Evolutionary conservation across 2,888 invertebrate species (phyloP).

Genomic region (Dilophus febrilis): DNA sequence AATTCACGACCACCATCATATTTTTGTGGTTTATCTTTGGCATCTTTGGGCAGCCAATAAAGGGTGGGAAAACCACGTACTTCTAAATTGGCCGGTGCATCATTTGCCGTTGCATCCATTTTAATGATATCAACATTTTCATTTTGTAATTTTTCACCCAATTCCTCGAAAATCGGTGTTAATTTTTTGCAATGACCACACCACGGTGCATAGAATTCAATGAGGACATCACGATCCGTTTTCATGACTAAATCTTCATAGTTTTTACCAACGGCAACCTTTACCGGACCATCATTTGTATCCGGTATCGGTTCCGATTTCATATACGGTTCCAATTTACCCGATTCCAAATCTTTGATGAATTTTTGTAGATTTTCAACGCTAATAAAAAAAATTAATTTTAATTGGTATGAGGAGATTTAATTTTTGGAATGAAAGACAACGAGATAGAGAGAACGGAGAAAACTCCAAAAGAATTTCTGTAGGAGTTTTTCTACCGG

Average conservation of each 20-base stretch:
- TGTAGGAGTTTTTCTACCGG: too few relatives aligned
- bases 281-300: conserved; percentile 64
- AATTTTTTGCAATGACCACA: conserved; percentile 98
- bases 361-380: conserved; percentile 73
- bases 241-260: conserved; percentile 88
- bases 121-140: conserved; percentile 89
- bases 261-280: conserved; percentile 89
- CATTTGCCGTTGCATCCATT: conserved; percentile 97
- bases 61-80: conserved; percentile 97
- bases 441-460: too few relatives aligned
- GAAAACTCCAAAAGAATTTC: too few relatives aligned
- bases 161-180: conserved; percentile 82
- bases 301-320: conserved; percentile 92
- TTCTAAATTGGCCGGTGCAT: conserved; percentile 78
- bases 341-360: conserved; percentile 63
- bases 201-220: conserved; percentile 99
- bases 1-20: conserved; percentile 89
- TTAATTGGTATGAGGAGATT: too few relatives aligned
- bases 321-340: conserved; percentile 73
- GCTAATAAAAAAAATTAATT: conserved; percentile 32
- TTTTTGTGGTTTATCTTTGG: conserved; percentile 56
- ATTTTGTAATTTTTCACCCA: conserved; percentile 70
- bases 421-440: too few relatives aligned
- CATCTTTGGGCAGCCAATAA: conserved; percentile 82
- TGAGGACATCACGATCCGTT: conserved; percentile 77